These are phyloP conservation scores for Drosophila robusta DNA, from an alignment of 2,888 invertebrate genomes.

Conservation along the genomic window DNA sequence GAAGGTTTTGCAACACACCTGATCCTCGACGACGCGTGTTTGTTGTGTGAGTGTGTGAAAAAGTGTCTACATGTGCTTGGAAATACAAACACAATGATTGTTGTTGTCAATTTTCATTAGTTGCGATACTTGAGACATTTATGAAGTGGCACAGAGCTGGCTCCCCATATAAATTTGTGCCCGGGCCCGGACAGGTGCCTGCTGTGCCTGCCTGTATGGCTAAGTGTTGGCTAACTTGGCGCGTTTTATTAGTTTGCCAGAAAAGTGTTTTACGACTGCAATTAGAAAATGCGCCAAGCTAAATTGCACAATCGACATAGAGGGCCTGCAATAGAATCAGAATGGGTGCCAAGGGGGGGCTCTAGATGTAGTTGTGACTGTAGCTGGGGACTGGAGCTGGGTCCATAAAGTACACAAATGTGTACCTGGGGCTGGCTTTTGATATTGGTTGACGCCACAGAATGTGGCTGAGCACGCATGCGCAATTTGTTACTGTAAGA, in stretches of 20 bases:
- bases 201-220: constrained; percentile 25
- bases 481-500: constrained; percentile 83
- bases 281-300: constrained; percentile 71
- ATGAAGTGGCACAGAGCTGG: constrained; percentile 59
- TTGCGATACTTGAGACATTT: constrained; percentile 70
- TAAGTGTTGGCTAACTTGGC: constrained; percentile 65
- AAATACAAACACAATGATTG: background rate
- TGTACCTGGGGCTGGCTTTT: constrained; percentile 13
- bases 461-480: constrained; percentile 77
- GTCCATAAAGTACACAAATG: constrained; percentile 8
- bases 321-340: constrained; percentile 38
- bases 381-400: constrained; percentile 3
- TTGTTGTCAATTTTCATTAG: constrained; percentile 44
- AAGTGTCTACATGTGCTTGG: constrained; percentile 9
- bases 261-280: constrained; percentile 74
- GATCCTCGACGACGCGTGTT: constrained; percentile 64
- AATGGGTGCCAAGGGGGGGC: constrained; percentile 9
- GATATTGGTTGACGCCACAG: constrained; percentile 34
- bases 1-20: constrained; percentile 28
- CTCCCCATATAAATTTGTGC: constrained; percentile 18
- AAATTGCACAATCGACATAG: constrained; percentile 77
- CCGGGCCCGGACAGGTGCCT: constrained; percentile 17
- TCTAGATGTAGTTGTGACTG: background rate
- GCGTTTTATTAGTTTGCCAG: constrained; percentile 77
- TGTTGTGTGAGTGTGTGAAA: constrained; percentile 17